These are phyloP conservation scores for Aurelia sp. DNA, from an alignment of 30 jellyfish, hydroid and myxozoan species.

Conservation along the genomic window DNA sequence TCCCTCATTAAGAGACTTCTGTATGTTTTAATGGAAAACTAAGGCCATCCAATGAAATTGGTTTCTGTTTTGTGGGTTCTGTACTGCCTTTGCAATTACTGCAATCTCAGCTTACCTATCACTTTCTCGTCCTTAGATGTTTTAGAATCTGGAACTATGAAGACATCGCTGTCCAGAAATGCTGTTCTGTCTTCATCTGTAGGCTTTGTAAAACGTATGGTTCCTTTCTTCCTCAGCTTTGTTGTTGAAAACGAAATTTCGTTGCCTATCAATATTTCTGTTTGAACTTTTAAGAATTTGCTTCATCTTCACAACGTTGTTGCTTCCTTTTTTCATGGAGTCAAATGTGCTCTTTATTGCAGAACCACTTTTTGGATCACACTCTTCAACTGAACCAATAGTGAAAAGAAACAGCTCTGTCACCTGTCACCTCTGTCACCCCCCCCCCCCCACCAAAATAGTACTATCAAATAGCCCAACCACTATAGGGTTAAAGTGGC, in stretches of 20 bases:
- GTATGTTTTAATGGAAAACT: too few relatives aligned
- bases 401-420: not conserved
- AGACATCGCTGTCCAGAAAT: not conserved
- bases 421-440: too few relatives aligned
- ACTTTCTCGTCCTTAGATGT: too few relatives aligned
- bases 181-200: constrained; percentile 10
- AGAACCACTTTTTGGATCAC: not conserved
- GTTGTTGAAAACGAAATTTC: constrained; percentile 26
- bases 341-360: constrained; percentile 30
- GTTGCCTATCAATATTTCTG: constrained; percentile 15
- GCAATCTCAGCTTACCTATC: too few relatives aligned
- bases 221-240: constrained; percentile 19
- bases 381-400: constrained; percentile 29
- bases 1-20: too few relatives aligned
- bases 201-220: constrained; percentile 35
- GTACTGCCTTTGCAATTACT: too few relatives aligned
- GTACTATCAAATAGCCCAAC: too few relatives aligned
- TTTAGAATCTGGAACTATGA: not conserved
- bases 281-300: not conserved
- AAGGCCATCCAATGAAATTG: too few relatives aligned
- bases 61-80: too few relatives aligned
- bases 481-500: too few relatives aligned
- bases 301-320: not conserved
- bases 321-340: not conserved
- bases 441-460: too few relatives aligned